Percentiles rank a stretch among this genome's conserved stretches.
phyloP scores from a whole-genome alignment of 2,888 invertebrate genomes.

The Emmelina monodactyla region DNA sequence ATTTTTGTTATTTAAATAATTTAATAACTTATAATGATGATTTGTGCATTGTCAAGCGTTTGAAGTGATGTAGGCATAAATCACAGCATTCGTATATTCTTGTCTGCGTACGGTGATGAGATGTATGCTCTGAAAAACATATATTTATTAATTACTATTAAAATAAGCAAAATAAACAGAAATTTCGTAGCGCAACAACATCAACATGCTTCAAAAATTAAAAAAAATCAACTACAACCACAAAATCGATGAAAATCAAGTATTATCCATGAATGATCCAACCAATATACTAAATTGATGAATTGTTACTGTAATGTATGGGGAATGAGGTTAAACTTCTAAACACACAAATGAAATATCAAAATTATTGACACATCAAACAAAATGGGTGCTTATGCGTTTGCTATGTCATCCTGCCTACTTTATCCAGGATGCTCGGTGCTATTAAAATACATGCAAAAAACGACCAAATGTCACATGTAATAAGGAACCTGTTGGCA shows the following conservation, averaged over 20 bases:
- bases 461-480: constrained; percentile 24
- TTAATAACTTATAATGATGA: constrained; percentile 27
- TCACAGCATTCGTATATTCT: constrained; percentile 70
- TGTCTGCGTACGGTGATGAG: constrained; percentile 71
- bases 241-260: too few relatives aligned
- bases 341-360: too few relatives aligned
- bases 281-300: too few relatives aligned
- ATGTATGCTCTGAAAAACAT: constrained; percentile 69
- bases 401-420: too few relatives aligned
- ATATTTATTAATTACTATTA: constrained; percentile 16
- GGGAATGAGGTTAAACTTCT: too few relatives aligned
- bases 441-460: constrained; percentile 12
- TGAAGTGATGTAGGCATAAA: constrained; percentile 18
- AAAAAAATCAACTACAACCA: not conserved
- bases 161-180: not conserved
- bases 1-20: constrained; percentile 11
- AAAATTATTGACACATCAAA: too few relatives aligned
- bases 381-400: too few relatives aligned
- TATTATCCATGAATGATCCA: too few relatives aligned
- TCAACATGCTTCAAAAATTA: not conserved
- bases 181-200: not conserved
- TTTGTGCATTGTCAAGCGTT: constrained; percentile 29
- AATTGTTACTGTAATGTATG: too few relatives aligned
- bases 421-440: too few relatives aligned
- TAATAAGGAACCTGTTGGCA: constrained; percentile 44